phyloP scores from a whole-genome alignment of 2,888 invertebrate species.

The Apocheima hispidaria region DNA sequence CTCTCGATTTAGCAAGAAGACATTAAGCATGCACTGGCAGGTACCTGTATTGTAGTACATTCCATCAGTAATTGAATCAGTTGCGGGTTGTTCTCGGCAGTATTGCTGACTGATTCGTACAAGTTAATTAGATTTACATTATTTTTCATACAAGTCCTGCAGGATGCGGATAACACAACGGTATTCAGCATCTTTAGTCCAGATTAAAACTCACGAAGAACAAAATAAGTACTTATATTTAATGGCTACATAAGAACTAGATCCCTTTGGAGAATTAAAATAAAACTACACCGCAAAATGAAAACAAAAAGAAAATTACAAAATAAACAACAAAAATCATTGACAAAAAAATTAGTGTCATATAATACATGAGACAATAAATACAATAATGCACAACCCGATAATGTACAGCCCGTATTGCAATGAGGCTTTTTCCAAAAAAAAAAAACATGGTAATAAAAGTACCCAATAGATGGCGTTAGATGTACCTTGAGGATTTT shows the following conservation, averaged over 20 bases:
- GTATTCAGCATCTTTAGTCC: constrained; percentile 50
- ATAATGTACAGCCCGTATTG: too few species aligned
- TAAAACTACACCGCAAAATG: neutral
- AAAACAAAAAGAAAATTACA: too few species aligned
- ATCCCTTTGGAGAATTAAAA: neutral
- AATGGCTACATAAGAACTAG: neutral
- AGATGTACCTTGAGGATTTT: too few species aligned
- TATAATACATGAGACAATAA: too few species aligned
- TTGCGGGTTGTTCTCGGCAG: constrained; percentile 61
- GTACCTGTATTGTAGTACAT: constrained; percentile 68
- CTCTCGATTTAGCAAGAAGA: too few species aligned
- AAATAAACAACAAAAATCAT: neutral
- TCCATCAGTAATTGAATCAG: constrained; percentile 66
- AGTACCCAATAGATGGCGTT: too few species aligned
- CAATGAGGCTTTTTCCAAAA: too few species aligned
- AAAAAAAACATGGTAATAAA: too few species aligned
- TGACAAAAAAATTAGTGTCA: too few species aligned
- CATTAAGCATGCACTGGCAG: neutral
- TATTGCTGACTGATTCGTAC: constrained; percentile 62
- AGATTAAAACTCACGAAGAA: neutral
- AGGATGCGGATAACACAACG: constrained; percentile 54
- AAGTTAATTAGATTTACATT: constrained; percentile 64
- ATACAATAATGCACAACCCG: too few species aligned
- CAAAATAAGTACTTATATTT: neutral
- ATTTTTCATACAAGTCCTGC: constrained; percentile 78